Conservation (phyloP, 2,888 invertebrate species). For the Phymatocera aterrima region DNA sequence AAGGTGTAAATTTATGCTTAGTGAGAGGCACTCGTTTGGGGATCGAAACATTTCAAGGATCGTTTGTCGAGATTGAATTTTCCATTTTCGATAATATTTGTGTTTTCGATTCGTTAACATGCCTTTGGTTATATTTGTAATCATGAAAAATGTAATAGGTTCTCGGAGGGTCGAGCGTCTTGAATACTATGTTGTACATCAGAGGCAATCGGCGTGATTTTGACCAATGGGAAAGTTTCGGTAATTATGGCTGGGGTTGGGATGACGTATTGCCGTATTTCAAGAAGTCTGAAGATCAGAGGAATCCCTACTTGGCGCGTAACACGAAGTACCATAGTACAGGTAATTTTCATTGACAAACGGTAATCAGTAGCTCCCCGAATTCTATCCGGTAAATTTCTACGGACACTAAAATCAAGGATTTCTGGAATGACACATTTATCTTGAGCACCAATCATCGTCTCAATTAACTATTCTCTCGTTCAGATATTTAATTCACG, state of each 20-base stretch:
- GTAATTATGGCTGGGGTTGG: conserved; percentile 93
- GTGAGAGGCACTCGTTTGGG: no score
- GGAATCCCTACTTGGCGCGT: conserved; percentile 90
- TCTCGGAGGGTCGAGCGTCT: conserved; percentile 90
- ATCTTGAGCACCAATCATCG: no score
- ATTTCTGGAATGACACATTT: no score
- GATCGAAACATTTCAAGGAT: no score
- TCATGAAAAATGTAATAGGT: conserved; percentile 71
- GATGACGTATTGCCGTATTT: conserved; percentile 90
- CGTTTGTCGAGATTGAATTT: not conserved
- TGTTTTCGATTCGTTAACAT: not conserved
- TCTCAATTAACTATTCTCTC: no score
- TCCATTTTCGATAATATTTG: not conserved
- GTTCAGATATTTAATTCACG: no score
- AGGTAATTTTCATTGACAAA: conserved; percentile 74
- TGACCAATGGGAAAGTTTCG: conserved; percentile 90
- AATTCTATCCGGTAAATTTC: no score
- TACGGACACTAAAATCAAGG: no score
- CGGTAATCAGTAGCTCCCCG: not conserved
- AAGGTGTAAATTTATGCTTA: no score
- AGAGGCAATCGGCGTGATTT: conserved; percentile 92
- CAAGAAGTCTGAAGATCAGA: conserved; percentile 91
- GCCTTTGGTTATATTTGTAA: conserved; percentile 5
- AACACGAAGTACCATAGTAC: conserved; percentile 84
- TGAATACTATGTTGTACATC: conserved; percentile 95